A percentile compares a stretch with the other conserved stretches of the same genome.
Evolutionary conservation across 2,797 vertebrate species (phyloP).

Genomic region (Stomatorhinus walkeri): DNA sequence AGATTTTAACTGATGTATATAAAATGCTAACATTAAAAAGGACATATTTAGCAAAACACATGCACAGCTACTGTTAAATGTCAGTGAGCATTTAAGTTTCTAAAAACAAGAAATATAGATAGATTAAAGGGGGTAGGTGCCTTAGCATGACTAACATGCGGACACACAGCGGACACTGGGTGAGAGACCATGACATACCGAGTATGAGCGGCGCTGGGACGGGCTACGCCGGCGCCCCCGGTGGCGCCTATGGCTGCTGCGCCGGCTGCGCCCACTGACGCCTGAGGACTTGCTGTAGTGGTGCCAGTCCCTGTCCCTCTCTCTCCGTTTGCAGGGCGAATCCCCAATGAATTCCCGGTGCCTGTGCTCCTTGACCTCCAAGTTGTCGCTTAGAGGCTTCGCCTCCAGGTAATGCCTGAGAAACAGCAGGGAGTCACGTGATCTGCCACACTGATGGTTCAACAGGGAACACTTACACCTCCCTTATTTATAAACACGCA

Average conservation of each 20-base stretch:
- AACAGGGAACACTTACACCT: not conserved
- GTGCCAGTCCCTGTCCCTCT: constrained; percentile 70
- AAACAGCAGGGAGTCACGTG: not conserved
- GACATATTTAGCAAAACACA: constrained; percentile 5
- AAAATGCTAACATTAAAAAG: not conserved
- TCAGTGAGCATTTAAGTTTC: not conserved
- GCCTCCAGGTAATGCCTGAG: constrained; percentile 79
- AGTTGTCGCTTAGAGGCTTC: constrained; percentile 69
- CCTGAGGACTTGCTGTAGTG: constrained; percentile 93
- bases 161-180: constrained; percentile 22
- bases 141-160: not conserved
- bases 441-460: not conserved
- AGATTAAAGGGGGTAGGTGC: constrained; percentile 28
- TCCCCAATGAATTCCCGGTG: constrained; percentile 43
- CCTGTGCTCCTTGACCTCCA: constrained; percentile 63
- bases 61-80: constrained; percentile 7
- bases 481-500: not conserved
- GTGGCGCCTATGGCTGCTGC: constrained; percentile 71
- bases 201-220: constrained; percentile 68
- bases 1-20: not conserved
- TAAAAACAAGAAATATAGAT: constrained; percentile 14
- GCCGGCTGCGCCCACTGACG: constrained; percentile 58
- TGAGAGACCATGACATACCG: constrained; percentile 68
- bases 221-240: constrained; percentile 60
- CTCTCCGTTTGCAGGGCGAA: constrained; percentile 35